Evolutionary conservation across 2,797 vertebrate genomes (phyloP), one percentile per base, ranked within the genome.

Genomic region (Lacerta viridis): DNA sequence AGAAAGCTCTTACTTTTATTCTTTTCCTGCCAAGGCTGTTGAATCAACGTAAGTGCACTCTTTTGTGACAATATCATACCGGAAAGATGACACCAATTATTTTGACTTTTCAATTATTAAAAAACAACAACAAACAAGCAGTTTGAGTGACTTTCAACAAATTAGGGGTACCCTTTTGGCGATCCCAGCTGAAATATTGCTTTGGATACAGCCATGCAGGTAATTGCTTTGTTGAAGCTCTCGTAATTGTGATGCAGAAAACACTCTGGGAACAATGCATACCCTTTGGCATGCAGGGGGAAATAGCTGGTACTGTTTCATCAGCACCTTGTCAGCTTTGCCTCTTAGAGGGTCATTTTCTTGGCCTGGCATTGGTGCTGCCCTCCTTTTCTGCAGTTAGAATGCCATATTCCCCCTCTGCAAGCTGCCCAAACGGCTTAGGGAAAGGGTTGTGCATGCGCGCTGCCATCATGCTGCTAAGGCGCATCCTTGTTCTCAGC

Each of bases 171-270:
- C 15, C 78, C 76, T 76, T 91, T 90, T 87, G 66, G 82, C 80
- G 88, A 69, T 88, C 81, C 80, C n/a, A 85, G 59, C 20, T 76
- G 64, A 91, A 88, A 68, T 77, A 36, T 61, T 79, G 18, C 64
- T 90, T 88, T 55, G 29, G 64, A 79, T 41, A 69, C 81, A 78
- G 71, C 46, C 41, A 83, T 89, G 80, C 71, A 89, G 55, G 41
- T 84, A 87, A 90, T 90, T 92, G 89, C 86, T 61, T 91, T 46
- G 80, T 46, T 83, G 84, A 88, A 61, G 3, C 50, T 80, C 20
- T 74, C 18, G 5, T 69, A 13, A 80, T 79, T 78, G 36, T 85
- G 55, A 72, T 72, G 3, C 83, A 29, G 87, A 74, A 64, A 64
- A 46, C 18, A 90, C 5, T 11, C 9, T 20, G 39, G 33, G 68